Evolutionary conservation across 2,797 vertebrate species (phyloP).

Genomic region (Lithobates pipiens): DNA sequence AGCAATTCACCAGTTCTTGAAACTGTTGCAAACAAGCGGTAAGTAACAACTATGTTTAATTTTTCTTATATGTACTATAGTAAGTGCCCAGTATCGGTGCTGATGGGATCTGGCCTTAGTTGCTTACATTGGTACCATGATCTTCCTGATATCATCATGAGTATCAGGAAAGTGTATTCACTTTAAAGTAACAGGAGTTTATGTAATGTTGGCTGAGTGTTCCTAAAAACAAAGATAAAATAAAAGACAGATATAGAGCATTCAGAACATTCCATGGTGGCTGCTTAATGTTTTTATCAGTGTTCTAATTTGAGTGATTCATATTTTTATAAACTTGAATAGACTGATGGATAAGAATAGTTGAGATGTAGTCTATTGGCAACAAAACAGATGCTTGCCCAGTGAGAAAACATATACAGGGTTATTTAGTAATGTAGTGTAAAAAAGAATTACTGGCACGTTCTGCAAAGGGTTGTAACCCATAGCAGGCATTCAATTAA

Average conservation of each 20-base stretch:
- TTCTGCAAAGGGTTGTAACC: no score
- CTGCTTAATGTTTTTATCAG: not conserved
- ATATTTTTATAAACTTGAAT: not conserved
- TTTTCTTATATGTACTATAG: not conserved
- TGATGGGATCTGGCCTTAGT: not conserved
- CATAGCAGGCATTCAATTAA: no score
- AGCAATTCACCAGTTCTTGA: no score
- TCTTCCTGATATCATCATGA: constrained; percentile 2
- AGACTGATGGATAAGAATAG: not conserved
- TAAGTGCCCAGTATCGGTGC: not conserved
- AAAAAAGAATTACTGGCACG: no score
- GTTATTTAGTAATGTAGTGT: no score
- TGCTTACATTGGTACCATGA: not conserved
- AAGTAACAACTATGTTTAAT: not conserved
- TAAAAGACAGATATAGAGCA: not conserved
- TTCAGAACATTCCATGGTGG: constrained; percentile 12
- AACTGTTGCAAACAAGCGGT: no score
- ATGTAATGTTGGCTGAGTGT: not conserved
- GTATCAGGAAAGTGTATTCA: not conserved
- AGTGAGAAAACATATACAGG: no score
- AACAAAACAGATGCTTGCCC: no score
- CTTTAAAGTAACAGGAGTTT: constrained; percentile 11
- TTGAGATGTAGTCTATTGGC: not conserved
- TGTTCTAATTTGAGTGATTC: not conserved
- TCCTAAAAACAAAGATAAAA: not conserved